Conservation (phyloP, 1,140 invertebrate genomes). For the Cyphomyrmex costatus region DNA sequence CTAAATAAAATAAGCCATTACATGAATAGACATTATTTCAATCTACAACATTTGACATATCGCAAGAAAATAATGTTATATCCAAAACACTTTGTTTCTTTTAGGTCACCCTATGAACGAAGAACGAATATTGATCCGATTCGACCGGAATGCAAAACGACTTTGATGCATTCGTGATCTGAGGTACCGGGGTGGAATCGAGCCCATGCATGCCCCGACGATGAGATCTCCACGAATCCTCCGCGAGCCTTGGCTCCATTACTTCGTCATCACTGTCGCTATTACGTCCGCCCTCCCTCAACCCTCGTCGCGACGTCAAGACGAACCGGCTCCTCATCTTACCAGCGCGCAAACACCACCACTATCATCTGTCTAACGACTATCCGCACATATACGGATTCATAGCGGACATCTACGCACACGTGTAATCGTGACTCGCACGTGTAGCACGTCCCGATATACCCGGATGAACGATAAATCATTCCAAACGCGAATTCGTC, state of each 20-base stretch:
- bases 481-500: conserved; percentile 59
- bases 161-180: conserved; percentile 42
- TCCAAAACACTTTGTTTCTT: not conserved
- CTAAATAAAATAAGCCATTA: not conserved
- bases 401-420: conserved; percentile 21
- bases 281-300: conserved; percentile 31
- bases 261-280: conserved; percentile 54
- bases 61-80: not conserved
- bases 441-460: conserved; percentile 9
- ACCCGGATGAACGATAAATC: conserved; percentile 64
- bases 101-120: conserved; percentile 17
- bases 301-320: conserved; percentile 26
- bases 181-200: conserved; percentile 13
- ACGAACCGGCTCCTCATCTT: conserved; percentile 27
- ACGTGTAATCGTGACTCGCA: conserved; percentile 1
- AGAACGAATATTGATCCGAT: conserved; percentile 39
- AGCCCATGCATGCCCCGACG: conserved; percentile 16
- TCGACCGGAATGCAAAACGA: conserved; percentile 39
- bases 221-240: conserved; percentile 35
- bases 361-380: conserved; percentile 55
- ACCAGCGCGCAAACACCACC: not conserved
- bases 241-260: conserved; percentile 45
- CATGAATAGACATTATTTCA: not conserved
- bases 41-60: not conserved
- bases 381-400: conserved; percentile 12